phyloP scores from a whole-genome alignment of 2,888 invertebrate genomes.

The Dilophus febrilis region DNA sequence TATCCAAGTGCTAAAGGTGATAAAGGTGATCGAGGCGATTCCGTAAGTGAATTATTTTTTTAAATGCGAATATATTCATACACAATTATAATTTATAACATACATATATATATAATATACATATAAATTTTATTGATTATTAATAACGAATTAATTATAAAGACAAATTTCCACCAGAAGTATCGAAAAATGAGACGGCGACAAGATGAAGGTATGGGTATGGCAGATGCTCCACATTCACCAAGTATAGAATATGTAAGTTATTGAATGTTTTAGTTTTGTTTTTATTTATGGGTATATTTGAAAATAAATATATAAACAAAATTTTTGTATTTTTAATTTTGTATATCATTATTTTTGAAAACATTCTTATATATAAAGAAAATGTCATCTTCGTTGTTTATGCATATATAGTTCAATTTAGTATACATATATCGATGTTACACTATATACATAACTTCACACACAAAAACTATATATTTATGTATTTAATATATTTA shows the following conservation, averaged over 20 bases:
- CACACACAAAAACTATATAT: too few relatives aligned
- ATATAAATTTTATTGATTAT: neutral
- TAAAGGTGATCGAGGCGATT: conserved; percentile 84
- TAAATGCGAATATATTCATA: neutral
- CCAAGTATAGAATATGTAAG: conserved; percentile 31
- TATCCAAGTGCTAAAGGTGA: conserved; percentile 82
- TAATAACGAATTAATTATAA: neutral
- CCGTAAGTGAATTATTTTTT: conserved; percentile 44
- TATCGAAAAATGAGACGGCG: conserved; percentile 31
- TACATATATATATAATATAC: conserved; percentile 6
- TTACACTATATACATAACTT: too few relatives aligned
- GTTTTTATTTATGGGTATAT: too few relatives aligned
- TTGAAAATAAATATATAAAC: too few relatives aligned
- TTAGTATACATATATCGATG: too few relatives aligned
- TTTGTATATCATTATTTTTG: too few relatives aligned
- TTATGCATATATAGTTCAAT: too few relatives aligned
- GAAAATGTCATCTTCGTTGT: too few relatives aligned
- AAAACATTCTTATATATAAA: too few relatives aligned
- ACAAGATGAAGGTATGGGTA: conserved; percentile 31
- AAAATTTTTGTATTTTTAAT: too few relatives aligned
- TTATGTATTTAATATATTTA: too few relatives aligned
- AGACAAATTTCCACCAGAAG: conserved; percentile 18
- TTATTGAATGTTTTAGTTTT: neutral
- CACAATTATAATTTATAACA: conserved; percentile 4
- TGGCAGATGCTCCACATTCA: conserved; percentile 30